These are phyloP conservation scores for Lagocephalus sceleratus DNA, from an alignment of 2,797 vertebrate species.

Conservation along the genomic window DNA sequence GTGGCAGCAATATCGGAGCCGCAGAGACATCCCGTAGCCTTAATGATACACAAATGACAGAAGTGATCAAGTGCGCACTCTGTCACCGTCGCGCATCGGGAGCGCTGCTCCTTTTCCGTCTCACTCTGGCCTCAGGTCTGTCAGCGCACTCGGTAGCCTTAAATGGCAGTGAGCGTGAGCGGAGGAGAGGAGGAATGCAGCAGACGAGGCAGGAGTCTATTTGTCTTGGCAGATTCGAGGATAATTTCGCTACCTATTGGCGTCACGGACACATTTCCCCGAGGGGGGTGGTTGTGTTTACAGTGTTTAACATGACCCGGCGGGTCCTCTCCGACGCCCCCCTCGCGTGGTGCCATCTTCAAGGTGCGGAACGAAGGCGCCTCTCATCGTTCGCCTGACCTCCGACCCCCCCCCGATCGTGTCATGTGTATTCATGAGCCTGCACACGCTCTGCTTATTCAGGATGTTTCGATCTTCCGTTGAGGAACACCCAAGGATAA, in stretches of 20 bases:
- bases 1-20: constrained; percentile 9
- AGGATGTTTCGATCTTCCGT: no score
- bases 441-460: no score
- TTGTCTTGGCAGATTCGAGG: constrained; percentile 68
- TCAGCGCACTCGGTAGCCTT: constrained; percentile 63
- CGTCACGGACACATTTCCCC: constrained; percentile 55
- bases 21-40: constrained; percentile 1
- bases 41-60: constrained; percentile 29
- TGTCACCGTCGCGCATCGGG: constrained; percentile 29
- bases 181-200: constrained; percentile 64
- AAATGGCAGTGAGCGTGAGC: constrained; percentile 69
- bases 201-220: constrained; percentile 47
- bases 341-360: no score
- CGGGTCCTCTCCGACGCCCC: neutral
- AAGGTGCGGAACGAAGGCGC: neutral
- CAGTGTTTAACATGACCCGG: constrained; percentile 59
- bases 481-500: neutral
- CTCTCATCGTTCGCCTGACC: neutral
- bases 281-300: constrained; percentile 46
- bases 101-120: constrained; percentile 30
- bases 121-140: constrained; percentile 35
- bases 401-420: constrained; percentile 1
- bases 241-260: constrained; percentile 70
- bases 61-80: constrained; percentile 26
- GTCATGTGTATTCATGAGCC: neutral